phyloP scores from a whole-genome alignment of 2,888 invertebrate species.

The Drosophila pegasa region DNA sequence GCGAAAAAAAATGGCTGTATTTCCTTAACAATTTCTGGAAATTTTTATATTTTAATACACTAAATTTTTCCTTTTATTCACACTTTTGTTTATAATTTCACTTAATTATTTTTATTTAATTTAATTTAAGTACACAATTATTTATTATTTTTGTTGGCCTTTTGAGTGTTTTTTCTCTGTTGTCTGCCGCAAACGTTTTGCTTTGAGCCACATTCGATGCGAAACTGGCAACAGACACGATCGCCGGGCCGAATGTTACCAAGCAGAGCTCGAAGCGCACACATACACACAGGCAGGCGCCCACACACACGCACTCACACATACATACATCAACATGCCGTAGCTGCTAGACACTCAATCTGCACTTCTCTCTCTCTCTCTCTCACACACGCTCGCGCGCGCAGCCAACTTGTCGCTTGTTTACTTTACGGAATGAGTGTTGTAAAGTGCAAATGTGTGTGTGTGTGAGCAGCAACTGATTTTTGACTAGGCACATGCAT shows the following conservation, averaged over 20 bases:
- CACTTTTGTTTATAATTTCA: not conserved
- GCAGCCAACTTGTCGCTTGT: slow-evolving; percentile 65
- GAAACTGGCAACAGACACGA: slow-evolving; percentile 69
- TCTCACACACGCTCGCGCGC: slow-evolving; percentile 21
- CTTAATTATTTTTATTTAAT: not conserved
- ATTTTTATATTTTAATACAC: not conserved
- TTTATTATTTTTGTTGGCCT: not conserved
- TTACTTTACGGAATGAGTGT: slow-evolving; percentile 53
- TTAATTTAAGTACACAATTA: not conserved
- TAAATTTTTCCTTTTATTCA: not conserved
- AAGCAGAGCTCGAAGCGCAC: slow-evolving; percentile 37
- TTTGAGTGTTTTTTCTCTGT: slow-evolving; percentile 13
- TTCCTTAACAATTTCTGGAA: not conserved
- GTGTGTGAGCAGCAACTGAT: slow-evolving; percentile 49
- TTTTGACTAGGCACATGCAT: slow-evolving; percentile 3
- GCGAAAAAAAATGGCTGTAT: slow-evolving; percentile 3
- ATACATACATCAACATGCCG: not conserved
- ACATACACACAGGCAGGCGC: not conserved
- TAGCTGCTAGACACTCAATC: slow-evolving; percentile 22
- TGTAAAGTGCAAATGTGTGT: slow-evolving; percentile 27
- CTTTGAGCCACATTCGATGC: slow-evolving; percentile 75
- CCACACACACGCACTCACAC: not conserved
- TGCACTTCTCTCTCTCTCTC: slow-evolving; percentile 16
- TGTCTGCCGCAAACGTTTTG: slow-evolving; percentile 41
- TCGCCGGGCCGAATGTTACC: slow-evolving; percentile 61